These are phyloP conservation scores for Agrenia bidenticulata DNA, from an alignment of 2,888 invertebrate genomes.

Conservation along the genomic window DNA sequence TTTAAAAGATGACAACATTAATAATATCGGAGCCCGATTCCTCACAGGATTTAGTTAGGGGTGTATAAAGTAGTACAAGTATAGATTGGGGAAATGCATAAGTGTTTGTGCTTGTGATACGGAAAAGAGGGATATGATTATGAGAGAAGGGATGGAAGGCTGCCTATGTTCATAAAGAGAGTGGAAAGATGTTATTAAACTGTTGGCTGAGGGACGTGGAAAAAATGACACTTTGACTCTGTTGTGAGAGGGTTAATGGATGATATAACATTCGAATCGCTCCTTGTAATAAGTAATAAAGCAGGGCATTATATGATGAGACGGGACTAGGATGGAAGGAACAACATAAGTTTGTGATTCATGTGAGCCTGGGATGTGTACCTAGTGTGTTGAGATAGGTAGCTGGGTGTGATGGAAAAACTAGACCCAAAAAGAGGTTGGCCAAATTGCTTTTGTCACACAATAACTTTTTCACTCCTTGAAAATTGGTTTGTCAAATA, in stretches of 20 bases:
- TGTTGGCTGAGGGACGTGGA: slow-evolving; percentile 2
- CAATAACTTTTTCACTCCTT: slow-evolving; percentile 46
- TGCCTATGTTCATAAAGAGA: no score
- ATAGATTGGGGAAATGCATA: no score
- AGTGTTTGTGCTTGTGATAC: no score
- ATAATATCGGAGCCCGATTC: no score
- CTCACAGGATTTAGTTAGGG: no score
- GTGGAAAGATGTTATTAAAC: slow-evolving; percentile 6
- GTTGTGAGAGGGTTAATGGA: slow-evolving; percentile 19
- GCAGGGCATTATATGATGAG: slow-evolving; percentile 24
- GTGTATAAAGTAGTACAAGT: no score
- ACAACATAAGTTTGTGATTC: slow-evolving; percentile 19
- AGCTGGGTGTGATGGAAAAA: slow-evolving; percentile 18
- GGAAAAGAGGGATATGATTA: no score
- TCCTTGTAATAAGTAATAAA: slow-evolving; percentile 49
- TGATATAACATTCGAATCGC: slow-evolving; percentile 23
- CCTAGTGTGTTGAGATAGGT: neutral
- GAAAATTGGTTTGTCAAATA: slow-evolving; percentile 51
- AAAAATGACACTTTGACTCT: slow-evolving; percentile 18
- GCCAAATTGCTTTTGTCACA: slow-evolving; percentile 51
- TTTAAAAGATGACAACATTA: no score
- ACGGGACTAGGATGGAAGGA: neutral
- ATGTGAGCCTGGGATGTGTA: neutral
- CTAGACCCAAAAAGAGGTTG: slow-evolving; percentile 38
- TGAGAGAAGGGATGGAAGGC: neutral